These are phyloP conservation scores for Antheraea assamensis DNA, from an alignment of 2,888 invertebrate species.

Conservation along the genomic window DNA sequence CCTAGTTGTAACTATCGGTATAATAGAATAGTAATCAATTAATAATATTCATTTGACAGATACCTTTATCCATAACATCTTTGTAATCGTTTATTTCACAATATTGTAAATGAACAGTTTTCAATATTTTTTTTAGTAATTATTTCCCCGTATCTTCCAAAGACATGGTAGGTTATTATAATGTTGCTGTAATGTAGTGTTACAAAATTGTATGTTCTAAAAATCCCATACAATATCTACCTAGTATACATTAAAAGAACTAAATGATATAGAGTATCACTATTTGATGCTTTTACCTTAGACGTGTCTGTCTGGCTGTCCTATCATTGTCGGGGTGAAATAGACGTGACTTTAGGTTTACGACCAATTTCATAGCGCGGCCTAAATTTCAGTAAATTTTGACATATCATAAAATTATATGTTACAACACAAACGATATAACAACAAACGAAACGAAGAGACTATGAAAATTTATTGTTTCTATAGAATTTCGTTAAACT, in stretches of 20 bases:
- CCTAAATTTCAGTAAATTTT: constrained; percentile 37
- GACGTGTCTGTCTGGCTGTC: not conserved
- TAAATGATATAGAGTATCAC: not conserved
- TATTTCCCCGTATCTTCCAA: no score
- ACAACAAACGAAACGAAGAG: constrained; percentile 12
- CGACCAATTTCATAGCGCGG: constrained; percentile 41
- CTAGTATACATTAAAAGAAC: not conserved
- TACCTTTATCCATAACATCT: no score
- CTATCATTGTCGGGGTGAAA: constrained; percentile 22
- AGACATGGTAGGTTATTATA: no score
- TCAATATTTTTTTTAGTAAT: no score
- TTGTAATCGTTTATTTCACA: no score
- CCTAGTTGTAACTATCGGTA: no score
- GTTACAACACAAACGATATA: constrained; percentile 14
- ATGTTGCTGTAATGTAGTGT: no score
- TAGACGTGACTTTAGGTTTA: constrained; percentile 37
- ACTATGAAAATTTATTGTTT: constrained; percentile 15
- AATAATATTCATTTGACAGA: no score
- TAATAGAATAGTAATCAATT: no score
- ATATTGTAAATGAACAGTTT: no score
- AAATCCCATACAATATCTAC: not conserved
- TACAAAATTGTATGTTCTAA: no score
- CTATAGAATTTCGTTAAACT: not conserved
- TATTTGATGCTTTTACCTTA: not conserved
- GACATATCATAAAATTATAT: constrained; percentile 18